Evolutionary conservation across 2,113 vertebrate species (phyloP), one percentile per base, ranked within the genome.

Genomic region (Oncorhynchus tshawytscha): DNA sequence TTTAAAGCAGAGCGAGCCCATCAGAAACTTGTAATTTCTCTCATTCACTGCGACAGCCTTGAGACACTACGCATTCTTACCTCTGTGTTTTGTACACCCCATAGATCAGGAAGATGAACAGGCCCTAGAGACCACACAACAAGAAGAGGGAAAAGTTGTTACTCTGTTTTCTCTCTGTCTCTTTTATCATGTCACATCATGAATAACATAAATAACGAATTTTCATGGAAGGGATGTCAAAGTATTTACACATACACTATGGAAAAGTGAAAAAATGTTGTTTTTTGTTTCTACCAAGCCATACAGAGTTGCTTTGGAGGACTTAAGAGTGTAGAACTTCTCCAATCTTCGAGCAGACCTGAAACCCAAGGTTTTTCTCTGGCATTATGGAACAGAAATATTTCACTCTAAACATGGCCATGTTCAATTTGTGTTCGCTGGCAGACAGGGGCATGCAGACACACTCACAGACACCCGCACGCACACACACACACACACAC

Each of bases 71-170:
- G 96, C 96, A 93, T 95, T 97, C 98, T 97, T 95, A 96, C 95
- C 97, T 99, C 96, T 94, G 95, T 95, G 95, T 94, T 95, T 94
- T 95, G 96, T 96, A 95, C 94, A 98, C 95, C 95, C 96, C 97
- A 97, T 99, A 98, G 93, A 99, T 98, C 96, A 99, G 96, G 94
- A 98, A 99, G 97, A 99, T 98, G 95, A 96, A 99, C 95, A 99
- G 96, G 93, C 95, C 97, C 96, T 97, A 95, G 20, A 75, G 25
- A 81, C 65, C 62, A 78, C 15, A 49, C 27, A 54, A 15, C 80
- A 90, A 82, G 85, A 54, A 20, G 59, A 80, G 22, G 64, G 76
- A 76, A 72, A 91, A 88, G 89, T 91, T 91, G 89, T 92, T 91
- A 90, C 83, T 80, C 82, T 81, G 88, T 81, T 87, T 89, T 89